Evolutionary conservation across 2,888 invertebrate species (phyloP), one percentile per base, ranked within the genome.

Genomic region (Pheosia gnoma): DNA sequence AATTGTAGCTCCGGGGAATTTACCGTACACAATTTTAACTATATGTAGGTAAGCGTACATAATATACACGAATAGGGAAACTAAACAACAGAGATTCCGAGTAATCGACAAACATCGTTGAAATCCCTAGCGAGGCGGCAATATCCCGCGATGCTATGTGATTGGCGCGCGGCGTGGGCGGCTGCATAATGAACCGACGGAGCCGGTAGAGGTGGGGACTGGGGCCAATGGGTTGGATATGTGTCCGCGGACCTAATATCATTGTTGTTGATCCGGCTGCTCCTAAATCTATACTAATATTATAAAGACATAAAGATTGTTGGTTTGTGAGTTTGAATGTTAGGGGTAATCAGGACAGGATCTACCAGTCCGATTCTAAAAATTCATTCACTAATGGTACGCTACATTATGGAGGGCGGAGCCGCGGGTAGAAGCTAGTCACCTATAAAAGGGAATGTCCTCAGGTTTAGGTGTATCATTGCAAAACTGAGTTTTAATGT

Each of bases 81-180:
- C 67, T 70, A 78, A 78, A 71, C 67, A 68, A 63, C 60, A 62
- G 58, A 60, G 62, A 70, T 71, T 66, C 63, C 62, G 67, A 74
- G 67, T 73, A 77, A 81, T 89, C 89, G 89, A 90, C 84, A 87
- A 83, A 83, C 81, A 82, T 78, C 74, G 83, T 80, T 82, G 85
- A 78, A 89, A 88, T 89, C 88, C 83, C 90, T 91, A 89, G 83
- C 74, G 81, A 80, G 86, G 81, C 85, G 83, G 90, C 90, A 92
- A 92, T 92, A 91, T 90, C 87, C 87, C 81, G 83, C 81, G 86
- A 80, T 83, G 89, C 84, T 87, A 86, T 91, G 90, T 90, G 93
- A 92, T 91, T 90, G 92, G 91, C 90, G 89, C 89, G 87, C 81
- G 85, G 86, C 83, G 88, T 86, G 89, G 90, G 90, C 84, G 89